A percentile compares a stretch with the other conserved stretches of the same genome.
Conservation (phyloP, 2,113 vertebrate genomes). For the Rhinopomastus cyanomelas region DNA sequence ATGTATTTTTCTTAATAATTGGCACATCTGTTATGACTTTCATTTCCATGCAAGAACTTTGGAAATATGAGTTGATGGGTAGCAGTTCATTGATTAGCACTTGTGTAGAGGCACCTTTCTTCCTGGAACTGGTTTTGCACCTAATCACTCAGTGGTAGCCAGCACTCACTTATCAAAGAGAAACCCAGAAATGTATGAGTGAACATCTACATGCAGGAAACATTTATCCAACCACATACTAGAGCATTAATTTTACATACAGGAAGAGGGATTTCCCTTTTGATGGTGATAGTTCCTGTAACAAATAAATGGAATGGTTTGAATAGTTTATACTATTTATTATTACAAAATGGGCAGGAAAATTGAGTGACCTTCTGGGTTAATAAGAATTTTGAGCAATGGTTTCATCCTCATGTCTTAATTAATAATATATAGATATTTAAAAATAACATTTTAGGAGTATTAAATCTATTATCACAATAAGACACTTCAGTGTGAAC, state of each 20-base stretch:
- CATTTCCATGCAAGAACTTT: slow-evolving; percentile 4
- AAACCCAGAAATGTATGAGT: not conserved
- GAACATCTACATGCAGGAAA: slow-evolving; percentile 5
- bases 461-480: slow-evolving; percentile 66
- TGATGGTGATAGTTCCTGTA: slow-evolving; percentile 62
- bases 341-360: slow-evolving; percentile 60
- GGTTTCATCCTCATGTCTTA: slow-evolving; percentile 60
- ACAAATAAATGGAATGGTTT: slow-evolving; percentile 44
- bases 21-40: slow-evolving; percentile 9
- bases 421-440: slow-evolving; percentile 74
- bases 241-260: slow-evolving; percentile 50
- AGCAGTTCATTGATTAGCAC: slow-evolving; percentile 45
- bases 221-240: slow-evolving; percentile 29
- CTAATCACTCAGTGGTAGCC: not conserved
- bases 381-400: slow-evolving; percentile 75
- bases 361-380: slow-evolving; percentile 71
- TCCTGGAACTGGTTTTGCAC: not conserved
- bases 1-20: slow-evolving; percentile 45
- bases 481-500: slow-evolving; percentile 52
- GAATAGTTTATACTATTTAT: slow-evolving; percentile 69
- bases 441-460: slow-evolving; percentile 70
- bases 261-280: slow-evolving; percentile 62
- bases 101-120: slow-evolving; percentile 1
- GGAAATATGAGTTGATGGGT: slow-evolving; percentile 29
- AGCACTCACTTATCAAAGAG: slow-evolving; percentile 13